Conservation (phyloP, 1,140 invertebrate species). For the Varroa destructor region DNA sequence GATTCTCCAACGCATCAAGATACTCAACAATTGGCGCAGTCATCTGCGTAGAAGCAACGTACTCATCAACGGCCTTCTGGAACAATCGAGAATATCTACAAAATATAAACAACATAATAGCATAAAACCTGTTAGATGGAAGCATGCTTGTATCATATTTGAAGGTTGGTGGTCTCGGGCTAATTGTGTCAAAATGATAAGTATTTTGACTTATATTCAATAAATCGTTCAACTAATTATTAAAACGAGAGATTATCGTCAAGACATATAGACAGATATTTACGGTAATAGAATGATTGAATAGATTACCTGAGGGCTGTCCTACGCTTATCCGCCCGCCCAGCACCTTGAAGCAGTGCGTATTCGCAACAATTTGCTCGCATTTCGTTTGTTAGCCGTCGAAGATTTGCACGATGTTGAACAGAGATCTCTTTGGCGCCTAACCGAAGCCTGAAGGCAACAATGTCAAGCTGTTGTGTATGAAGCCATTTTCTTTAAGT, state of each 20-base stretch:
- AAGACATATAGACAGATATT: too few species aligned
- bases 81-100: conserved; percentile 16
- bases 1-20: background rate
- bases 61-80: conserved; percentile 21
- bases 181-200: too few species aligned
- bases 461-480: too few species aligned
- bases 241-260: too few species aligned
- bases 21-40: background rate
- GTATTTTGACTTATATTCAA: too few species aligned
- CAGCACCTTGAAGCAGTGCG: background rate
- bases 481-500: too few species aligned
- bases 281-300: too few species aligned
- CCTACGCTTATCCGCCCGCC: background rate
- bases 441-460: background rate
- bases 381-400: background rate
- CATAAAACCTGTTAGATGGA: too few species aligned
- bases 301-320: background rate
- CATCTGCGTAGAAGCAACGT: conserved; percentile 3
- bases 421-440: background rate
- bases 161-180: too few species aligned
- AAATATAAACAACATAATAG: background rate
- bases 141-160: too few species aligned
- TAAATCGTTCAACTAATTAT: too few species aligned
- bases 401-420: background rate
- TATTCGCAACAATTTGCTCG: conserved; percentile 16